These are phyloP conservation scores for Drosophila watanabei DNA, from an alignment of 1,140 invertebrate genomes.

Conservation along the genomic window DNA sequence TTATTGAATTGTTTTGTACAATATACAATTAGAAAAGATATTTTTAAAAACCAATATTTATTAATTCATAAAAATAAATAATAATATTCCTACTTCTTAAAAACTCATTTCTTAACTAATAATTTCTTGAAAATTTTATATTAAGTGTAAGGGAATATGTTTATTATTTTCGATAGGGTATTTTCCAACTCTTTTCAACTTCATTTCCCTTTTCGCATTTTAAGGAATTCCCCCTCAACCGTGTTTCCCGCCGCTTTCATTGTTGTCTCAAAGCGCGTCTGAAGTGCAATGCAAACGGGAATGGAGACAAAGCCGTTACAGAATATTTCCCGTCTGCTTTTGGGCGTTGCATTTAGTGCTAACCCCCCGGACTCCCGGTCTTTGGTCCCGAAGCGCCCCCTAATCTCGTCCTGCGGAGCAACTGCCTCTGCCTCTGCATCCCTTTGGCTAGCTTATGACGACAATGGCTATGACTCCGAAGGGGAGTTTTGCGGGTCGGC, in stretches of 20 bases:
- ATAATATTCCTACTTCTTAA: too few relatives aligned
- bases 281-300: conserved; percentile 55
- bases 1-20: not conserved
- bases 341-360: conserved; percentile 53
- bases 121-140: too few relatives aligned
- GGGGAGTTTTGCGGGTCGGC: conserved; percentile 13
- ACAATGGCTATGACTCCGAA: conserved; percentile 45
- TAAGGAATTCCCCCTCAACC: conserved; percentile 4
- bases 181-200: not conserved
- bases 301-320: conserved; percentile 49
- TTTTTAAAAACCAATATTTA: too few relatives aligned
- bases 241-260: conserved; percentile 16
- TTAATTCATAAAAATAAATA: too few relatives aligned
- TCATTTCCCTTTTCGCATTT: conserved; percentile 12
- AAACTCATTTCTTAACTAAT: not conserved
- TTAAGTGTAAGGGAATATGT: too few relatives aligned
- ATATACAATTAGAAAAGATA: not conserved
- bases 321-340: conserved; percentile 37
- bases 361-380: conserved; percentile 18
- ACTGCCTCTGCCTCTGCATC: conserved; percentile 11
- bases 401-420: conserved; percentile 5
- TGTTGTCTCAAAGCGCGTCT: conserved; percentile 38
- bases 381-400: conserved; percentile 3
- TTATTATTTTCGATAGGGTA: not conserved
- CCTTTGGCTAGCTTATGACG: conserved; percentile 51